Evolutionary conservation across 2,113 vertebrate species (phyloP).

Genomic region (Polypterus senegalus): DNA sequence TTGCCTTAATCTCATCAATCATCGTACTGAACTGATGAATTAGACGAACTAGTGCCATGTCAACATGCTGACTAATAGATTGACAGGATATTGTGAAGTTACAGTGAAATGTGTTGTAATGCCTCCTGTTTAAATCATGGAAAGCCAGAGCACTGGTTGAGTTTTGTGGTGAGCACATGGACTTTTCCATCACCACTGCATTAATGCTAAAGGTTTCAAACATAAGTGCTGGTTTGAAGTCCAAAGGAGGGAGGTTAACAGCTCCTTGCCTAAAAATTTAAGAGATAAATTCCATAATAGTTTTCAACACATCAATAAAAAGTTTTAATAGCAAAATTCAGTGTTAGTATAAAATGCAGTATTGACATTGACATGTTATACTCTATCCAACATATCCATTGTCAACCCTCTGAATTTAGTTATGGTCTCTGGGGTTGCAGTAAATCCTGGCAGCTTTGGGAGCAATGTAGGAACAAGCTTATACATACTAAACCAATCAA

Average conservation of each 20-base stretch:
- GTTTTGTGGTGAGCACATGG: conserved; percentile 66
- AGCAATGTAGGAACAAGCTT: too few relatives aligned
- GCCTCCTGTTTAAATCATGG: conserved; percentile 85
- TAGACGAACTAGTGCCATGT: conserved; percentile 94
- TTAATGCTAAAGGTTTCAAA: conserved; percentile 94
- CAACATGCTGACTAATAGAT: conserved; percentile 92
- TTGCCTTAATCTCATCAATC: conserved; percentile 95
- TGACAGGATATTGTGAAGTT: conserved; percentile 94
- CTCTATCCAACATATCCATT: too few relatives aligned
- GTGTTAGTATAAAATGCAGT: too few relatives aligned
- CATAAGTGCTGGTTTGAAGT: conserved; percentile 90
- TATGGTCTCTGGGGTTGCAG: too few relatives aligned
- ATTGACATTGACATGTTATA: too few relatives aligned
- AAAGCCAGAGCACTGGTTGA: conserved; percentile 71
- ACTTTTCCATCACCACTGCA: conserved; percentile 89
- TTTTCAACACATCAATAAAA: too few relatives aligned
- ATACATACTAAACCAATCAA: too few relatives aligned
- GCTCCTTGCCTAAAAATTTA: conserved; percentile 64
- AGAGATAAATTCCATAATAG: too few relatives aligned
- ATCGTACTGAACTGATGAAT: conserved; percentile 98
- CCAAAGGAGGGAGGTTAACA: conserved; percentile 76
- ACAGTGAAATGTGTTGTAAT: conserved; percentile 89
- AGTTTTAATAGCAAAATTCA: too few relatives aligned
- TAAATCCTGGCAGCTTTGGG: too few relatives aligned
- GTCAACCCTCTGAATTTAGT: too few relatives aligned